Evolutionary conservation across 1,140 invertebrate genomes (phyloP).

Genomic region (Plectrocnemia conspersa): DNA sequence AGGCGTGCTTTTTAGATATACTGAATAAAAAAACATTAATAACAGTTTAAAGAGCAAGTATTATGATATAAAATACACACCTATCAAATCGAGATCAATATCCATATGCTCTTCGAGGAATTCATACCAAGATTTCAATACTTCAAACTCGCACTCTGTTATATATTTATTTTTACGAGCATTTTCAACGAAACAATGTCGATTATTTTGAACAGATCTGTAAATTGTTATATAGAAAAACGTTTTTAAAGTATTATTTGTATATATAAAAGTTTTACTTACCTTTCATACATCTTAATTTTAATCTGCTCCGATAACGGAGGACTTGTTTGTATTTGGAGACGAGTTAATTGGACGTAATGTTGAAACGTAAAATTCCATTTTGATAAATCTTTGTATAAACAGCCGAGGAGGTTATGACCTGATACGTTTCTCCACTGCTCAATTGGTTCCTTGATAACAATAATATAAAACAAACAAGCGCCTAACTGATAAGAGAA

Average conservation of each 20-base stretch:
- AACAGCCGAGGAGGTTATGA: conserved; percentile 75
- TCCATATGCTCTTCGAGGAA: conserved; percentile 68
- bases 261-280: conserved; percentile 27
- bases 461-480: too few relatives aligned
- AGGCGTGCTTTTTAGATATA: conserved; percentile 80
- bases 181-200: conserved; percentile 80
- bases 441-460: conserved; percentile 64
- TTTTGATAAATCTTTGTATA: conserved; percentile 74
- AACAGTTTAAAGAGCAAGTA: neutral
- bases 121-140: conserved; percentile 79
- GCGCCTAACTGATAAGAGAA: neutral
- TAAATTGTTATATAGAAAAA: conserved; percentile 10
- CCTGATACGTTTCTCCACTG: conserved; percentile 80
- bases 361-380: conserved; percentile 84
- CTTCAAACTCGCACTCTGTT: conserved; percentile 56
- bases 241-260: conserved; percentile 1
- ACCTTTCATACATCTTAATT: conserved; percentile 84
- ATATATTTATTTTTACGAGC: conserved; percentile 55
- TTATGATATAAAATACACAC: conserved; percentile 48
- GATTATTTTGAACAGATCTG: conserved; percentile 51
- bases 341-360: conserved; percentile 82
- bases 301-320: conserved; percentile 52
- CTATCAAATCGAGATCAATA: conserved; percentile 77
- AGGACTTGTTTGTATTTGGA: conserved; percentile 70
- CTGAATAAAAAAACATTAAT: conserved; percentile 51